Percentiles rank a stretch among this genome's conserved stretches.
These are phyloP conservation scores for Carassius carassius DNA, from an alignment of 2,113 vertebrate species.

Conservation along the genomic window DNA sequence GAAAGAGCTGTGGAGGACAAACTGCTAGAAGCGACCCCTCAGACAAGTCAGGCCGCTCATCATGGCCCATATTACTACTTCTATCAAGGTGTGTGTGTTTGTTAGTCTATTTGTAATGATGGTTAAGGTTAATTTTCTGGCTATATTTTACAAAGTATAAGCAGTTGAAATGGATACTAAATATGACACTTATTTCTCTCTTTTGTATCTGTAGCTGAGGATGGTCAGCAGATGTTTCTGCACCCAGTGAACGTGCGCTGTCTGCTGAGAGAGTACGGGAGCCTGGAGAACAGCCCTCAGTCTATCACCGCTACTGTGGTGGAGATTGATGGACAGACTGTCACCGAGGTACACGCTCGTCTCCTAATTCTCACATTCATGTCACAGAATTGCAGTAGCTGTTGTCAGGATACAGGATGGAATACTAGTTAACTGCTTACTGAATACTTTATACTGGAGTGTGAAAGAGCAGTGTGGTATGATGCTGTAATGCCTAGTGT, in stretches of 20 bases:
- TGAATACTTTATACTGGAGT: no score
- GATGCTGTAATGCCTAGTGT: no score
- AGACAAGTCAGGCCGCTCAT: slow-evolving; percentile 66
- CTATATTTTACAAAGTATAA: background rate
- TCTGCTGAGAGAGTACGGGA: slow-evolving; percentile 90
- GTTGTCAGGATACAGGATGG: no score
- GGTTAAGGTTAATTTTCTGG: background rate
- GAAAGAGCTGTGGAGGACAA: slow-evolving; percentile 59
- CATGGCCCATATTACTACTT: slow-evolving; percentile 93
- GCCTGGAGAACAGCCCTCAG: slow-evolving; percentile 91
- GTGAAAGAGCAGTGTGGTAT: no score
- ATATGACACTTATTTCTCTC: background rate
- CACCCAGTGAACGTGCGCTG: slow-evolving; percentile 96
- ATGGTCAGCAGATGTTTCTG: slow-evolving; percentile 98
- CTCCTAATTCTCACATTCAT: background rate
- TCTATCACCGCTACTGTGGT: slow-evolving; percentile 91
- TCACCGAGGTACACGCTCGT: slow-evolving; percentile 84
- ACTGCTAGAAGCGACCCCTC: slow-evolving; percentile 57
- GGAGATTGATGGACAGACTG: slow-evolving; percentile 91
- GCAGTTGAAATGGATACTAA: background rate
- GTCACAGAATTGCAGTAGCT: background rate
- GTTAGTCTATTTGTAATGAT: background rate
- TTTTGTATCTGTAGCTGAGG: slow-evolving; percentile 80
- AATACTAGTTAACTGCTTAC: no score
- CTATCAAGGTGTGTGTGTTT: slow-evolving; percentile 86